Evolutionary conservation across 2,797 vertebrate species (phyloP).

Genomic region (Leucoraja ocellata): DNA sequence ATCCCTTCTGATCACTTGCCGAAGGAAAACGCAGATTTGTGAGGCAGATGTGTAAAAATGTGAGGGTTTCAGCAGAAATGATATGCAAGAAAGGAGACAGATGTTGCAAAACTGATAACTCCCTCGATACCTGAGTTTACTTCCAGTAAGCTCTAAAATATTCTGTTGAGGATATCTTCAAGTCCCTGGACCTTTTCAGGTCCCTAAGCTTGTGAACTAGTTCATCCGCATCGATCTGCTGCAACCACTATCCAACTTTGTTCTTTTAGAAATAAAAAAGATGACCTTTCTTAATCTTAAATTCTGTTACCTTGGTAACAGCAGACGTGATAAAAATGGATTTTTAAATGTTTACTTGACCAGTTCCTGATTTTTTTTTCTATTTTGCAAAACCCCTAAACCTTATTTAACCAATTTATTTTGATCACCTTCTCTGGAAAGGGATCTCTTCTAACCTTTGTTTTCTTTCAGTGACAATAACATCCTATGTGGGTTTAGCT

Average conservation of each 20-base stretch:
- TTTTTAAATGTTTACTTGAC: not conserved
- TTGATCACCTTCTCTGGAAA: not conserved
- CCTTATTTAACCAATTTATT: not conserved
- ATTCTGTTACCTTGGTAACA: slow-evolving; percentile 14
- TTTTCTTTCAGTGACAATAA: not conserved
- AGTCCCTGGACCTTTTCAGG: not conserved
- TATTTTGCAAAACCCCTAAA: not conserved
- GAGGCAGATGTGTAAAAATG: not conserved
- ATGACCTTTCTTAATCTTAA: not conserved
- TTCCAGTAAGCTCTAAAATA: not conserved
- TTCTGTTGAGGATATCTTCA: slow-evolving; percentile 21
- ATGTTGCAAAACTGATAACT: slow-evolving; percentile 20
- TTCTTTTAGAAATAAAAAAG: not conserved
- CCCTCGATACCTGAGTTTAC: not conserved
- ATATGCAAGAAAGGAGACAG: not conserved
- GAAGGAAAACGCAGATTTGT: not conserved
- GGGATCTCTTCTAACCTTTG: not conserved
- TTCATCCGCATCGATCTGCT: not conserved
- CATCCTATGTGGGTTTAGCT: not conserved
- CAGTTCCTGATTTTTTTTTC: not conserved
- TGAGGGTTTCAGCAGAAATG: not conserved
- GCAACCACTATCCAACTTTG: not conserved
- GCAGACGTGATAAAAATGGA: not conserved
- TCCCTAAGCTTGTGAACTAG: not conserved
- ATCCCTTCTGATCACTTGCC: not conserved